Conservation (phyloP, 2,113 vertebrate species). For the Apodemus sylvaticus region DNA sequence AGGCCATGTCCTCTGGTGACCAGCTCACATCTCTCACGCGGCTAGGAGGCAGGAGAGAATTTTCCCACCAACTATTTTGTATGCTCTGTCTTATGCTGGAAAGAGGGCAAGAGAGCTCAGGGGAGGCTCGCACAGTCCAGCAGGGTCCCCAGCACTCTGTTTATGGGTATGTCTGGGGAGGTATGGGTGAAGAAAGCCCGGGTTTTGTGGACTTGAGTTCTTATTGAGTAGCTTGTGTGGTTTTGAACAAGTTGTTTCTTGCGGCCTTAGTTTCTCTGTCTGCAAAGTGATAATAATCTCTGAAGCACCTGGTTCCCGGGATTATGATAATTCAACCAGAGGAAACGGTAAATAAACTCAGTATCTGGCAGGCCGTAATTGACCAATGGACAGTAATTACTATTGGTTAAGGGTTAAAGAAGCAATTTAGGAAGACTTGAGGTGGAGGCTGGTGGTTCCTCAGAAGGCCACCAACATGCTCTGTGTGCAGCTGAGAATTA, state of each 20-base stretch:
- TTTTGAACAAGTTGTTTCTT: background rate
- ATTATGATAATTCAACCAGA: conserved; percentile 6
- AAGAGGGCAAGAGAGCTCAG: background rate
- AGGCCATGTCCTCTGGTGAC: background rate
- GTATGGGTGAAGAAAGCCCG: background rate
- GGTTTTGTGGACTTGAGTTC: conserved; percentile 1
- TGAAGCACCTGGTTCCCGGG: background rate
- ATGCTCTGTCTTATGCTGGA: background rate
- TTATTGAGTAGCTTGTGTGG: background rate
- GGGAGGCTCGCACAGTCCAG: background rate
- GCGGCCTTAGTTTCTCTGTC: conserved; percentile 31
- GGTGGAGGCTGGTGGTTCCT: conserved; percentile 33
- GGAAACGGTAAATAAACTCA: background rate
- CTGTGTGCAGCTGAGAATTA: background rate
- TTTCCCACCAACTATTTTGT: conserved; percentile 25
- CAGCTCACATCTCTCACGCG: background rate
- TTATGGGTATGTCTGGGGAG: background rate
- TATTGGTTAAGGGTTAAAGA: conserved; percentile 16
- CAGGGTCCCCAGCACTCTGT: background rate
- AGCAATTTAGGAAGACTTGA: background rate
- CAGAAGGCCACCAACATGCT: background rate
- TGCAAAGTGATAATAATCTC: background rate
- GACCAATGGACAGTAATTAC: background rate
- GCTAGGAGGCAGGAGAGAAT: background rate
- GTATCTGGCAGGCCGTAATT: background rate